Evolutionary conservation across 2,113 vertebrate species (phyloP).

Genomic region (Onychostoma macrolepis): DNA sequence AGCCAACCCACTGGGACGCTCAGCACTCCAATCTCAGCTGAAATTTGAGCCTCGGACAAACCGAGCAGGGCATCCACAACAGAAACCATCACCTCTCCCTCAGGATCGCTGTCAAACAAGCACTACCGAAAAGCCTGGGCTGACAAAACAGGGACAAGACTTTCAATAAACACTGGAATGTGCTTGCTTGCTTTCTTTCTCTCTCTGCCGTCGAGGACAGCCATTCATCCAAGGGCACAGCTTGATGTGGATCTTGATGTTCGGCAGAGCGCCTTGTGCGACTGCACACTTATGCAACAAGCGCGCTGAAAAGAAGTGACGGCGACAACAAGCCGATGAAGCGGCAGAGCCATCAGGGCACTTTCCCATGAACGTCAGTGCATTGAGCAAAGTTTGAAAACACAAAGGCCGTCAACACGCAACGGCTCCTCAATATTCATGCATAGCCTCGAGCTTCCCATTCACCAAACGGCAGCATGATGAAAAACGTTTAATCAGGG

Average conservation of each 20-base stretch:
- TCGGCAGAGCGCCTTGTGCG: neutral
- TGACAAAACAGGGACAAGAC: slow-evolving; percentile 47
- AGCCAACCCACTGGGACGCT: slow-evolving; percentile 47
- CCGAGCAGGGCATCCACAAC: slow-evolving; percentile 42
- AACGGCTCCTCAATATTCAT: slow-evolving; percentile 47
- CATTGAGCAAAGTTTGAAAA: slow-evolving; percentile 32
- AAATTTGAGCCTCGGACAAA: slow-evolving; percentile 53
- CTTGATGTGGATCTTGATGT: neutral
- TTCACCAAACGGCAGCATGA: slow-evolving; percentile 37
- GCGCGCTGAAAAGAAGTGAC: neutral
- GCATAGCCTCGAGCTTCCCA: slow-evolving; percentile 44
- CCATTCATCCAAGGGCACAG: neutral
- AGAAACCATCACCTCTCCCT: slow-evolving; percentile 42
- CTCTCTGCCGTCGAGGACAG: neutral
- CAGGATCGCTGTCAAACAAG: slow-evolving; percentile 50
- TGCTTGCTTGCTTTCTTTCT: slow-evolving; percentile 26
- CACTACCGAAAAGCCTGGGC: slow-evolving; percentile 37
- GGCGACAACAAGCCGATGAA: slow-evolving; percentile 4
- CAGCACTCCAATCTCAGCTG: slow-evolving; percentile 44
- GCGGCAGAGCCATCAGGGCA: slow-evolving; percentile 33
- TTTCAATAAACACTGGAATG: slow-evolving; percentile 54
- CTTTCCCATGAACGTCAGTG: slow-evolving; percentile 32
- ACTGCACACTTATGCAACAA: slow-evolving; percentile 2
- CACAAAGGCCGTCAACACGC: slow-evolving; percentile 39
- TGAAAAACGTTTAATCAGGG: slow-evolving; percentile 59